A percentile compares a stretch with the other conserved stretches of the same genome.
Evolutionary conservation across 2,113 vertebrate genomes (phyloP).

Genomic region (Vidua macroura): DNA sequence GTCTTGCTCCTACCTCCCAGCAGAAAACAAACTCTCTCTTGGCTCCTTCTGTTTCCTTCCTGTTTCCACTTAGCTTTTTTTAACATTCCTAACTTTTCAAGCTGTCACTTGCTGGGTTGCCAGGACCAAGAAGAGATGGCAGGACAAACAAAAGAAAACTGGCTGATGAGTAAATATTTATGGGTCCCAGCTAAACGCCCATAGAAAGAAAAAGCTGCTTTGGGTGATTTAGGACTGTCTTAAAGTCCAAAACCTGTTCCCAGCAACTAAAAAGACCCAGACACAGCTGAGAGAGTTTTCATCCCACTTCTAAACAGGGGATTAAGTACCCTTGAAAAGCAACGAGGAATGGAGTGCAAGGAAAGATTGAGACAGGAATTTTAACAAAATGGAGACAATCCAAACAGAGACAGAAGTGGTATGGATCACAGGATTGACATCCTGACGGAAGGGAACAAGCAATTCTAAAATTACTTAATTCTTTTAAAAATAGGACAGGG

Average conservation of each 20-base stretch:
- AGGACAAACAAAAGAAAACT: not conserved
- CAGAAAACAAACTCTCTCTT: not conserved
- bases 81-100: slow-evolving; percentile 8
- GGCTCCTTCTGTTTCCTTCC: not conserved
- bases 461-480: not conserved
- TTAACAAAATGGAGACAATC: not conserved
- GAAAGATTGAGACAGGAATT: not conserved
- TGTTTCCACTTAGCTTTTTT: not conserved
- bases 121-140: not conserved
- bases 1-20: not conserved
- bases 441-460: not conserved
- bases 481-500: not conserved
- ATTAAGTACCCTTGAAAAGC: not conserved
- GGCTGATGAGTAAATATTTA: not conserved
- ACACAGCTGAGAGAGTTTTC: not conserved
- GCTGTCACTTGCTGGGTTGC: not conserved
- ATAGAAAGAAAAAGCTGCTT: not conserved
- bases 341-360: accelerated
- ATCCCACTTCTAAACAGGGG: not conserved
- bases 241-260: not conserved
- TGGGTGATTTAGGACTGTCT: not conserved
- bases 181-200: not conserved
- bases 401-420: not conserved
- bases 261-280: not conserved
- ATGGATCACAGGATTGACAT: not conserved